Evolutionary conservation across 2,797 vertebrate species (phyloP).

Genomic region (Geotrypetes seraphini): DNA sequence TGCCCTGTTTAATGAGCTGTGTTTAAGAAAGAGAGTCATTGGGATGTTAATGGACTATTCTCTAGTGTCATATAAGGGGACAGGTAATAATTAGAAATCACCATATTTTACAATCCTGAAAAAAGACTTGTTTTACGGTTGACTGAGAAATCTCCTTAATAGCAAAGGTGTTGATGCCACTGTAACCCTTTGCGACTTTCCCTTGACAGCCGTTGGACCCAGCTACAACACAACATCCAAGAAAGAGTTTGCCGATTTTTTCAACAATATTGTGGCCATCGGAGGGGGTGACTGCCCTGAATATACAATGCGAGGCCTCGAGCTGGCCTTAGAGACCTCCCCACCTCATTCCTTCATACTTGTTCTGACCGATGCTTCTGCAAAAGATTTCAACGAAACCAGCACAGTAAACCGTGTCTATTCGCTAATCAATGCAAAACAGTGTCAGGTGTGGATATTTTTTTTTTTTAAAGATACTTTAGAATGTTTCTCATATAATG

Average conservation of each 20-base stretch:
- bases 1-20: no score
- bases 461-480: neutral
- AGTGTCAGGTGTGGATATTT: neutral
- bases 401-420: neutral
- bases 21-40: no score
- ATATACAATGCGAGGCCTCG: neutral
- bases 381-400: neutral
- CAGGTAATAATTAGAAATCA: no score
- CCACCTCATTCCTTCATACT: neutral
- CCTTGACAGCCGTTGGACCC: neutral
- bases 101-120: no score
- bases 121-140: no score
- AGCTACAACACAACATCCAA: neutral
- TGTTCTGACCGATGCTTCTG: constrained; percentile 4
- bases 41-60: no score
- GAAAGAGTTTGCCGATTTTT: neutral
- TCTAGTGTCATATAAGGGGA: no score
- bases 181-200: neutral
- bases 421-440: neutral
- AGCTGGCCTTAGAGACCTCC: neutral
- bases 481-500: no score
- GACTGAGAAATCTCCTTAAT: no score
- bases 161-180: no score
- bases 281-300: constrained; percentile 3
- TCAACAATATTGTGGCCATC: neutral